Percentiles rank a stretch among this genome's conserved stretches.
These are phyloP conservation scores for Halocynthia roretzi DNA, from an alignment of 23 tunicate species.

Conservation along the genomic window DNA sequence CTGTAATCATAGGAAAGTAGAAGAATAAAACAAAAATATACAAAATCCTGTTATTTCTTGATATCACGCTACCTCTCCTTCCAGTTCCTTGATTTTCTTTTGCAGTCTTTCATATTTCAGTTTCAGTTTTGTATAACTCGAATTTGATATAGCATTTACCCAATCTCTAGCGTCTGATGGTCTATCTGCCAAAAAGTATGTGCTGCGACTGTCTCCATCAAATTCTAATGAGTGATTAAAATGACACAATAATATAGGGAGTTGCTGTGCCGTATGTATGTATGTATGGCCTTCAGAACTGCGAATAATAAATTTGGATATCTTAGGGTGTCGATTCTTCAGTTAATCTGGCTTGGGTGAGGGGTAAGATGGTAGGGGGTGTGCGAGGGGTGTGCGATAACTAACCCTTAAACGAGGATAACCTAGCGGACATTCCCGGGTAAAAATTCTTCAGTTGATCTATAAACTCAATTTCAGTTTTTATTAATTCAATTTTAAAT, in stretches of 20 bases:
- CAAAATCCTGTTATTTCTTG: too few species aligned
- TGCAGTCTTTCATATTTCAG: conserved; percentile 25
- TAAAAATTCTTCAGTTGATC: too few species aligned
- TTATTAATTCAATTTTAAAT: too few species aligned
- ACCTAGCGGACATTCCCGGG: too few species aligned
- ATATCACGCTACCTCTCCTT: conserved; percentile 9
- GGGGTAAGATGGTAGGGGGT: too few species aligned
- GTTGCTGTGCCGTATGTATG: not conserved
- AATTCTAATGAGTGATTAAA: conserved; percentile 28
- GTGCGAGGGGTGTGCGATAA: too few species aligned
- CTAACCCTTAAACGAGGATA: too few species aligned
- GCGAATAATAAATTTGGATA: not conserved
- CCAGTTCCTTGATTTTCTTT: conserved; percentile 20
- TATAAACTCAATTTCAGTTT: too few species aligned
- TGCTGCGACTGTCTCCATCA: conserved; percentile 55
- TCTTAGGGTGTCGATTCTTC: not conserved
- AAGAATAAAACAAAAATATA: too few species aligned
- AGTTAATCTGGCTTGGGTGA: too few species aligned
- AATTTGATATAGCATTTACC: conserved; percentile 45
- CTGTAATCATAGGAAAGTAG: too few species aligned
- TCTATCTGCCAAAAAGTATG: conserved; percentile 66
- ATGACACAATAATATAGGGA: not conserved
- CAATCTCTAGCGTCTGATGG: conserved; percentile 52
- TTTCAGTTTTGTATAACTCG: conserved; percentile 62
- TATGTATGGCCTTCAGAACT: not conserved